Conservation (phyloP, 1,140 invertebrate species). For the Hydropsyche tenuis region DNA sequence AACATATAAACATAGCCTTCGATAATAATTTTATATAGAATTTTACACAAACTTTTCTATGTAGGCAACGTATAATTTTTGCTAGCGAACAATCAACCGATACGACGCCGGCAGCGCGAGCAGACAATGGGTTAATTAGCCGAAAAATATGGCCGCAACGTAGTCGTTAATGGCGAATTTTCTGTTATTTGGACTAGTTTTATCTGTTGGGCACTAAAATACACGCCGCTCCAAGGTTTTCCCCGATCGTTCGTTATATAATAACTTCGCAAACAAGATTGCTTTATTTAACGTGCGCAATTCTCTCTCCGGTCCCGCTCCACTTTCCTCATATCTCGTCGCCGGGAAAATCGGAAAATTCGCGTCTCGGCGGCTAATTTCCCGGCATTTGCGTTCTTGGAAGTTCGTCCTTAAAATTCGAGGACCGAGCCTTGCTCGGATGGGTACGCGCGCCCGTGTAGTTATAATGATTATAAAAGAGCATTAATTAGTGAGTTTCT, state of each 20-base stretch:
- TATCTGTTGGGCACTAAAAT: neutral
- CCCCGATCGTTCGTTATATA: too few relatives aligned
- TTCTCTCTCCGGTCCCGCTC: too few relatives aligned
- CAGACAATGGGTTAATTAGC: constrained; percentile 20
- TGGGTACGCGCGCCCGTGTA: neutral
- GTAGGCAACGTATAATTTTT: too few relatives aligned
- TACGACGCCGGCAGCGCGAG: neutral
- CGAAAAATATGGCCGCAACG: neutral
- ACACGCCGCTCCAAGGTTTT: too few relatives aligned
- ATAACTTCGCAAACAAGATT: too few relatives aligned
- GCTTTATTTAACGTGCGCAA: too few relatives aligned
- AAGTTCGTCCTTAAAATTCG: constrained; percentile 19
- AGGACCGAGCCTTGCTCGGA: neutral
- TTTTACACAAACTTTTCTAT: too few relatives aligned
- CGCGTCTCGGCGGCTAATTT: neutral
- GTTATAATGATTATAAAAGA: constrained; percentile 27
- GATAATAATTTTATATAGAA: neutral
- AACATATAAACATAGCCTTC: neutral
- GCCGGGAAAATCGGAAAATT: constrained; percentile 7
- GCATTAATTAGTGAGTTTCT: constrained; percentile 28
- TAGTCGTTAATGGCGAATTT: constrained; percentile 3
- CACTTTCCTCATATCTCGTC: too few relatives aligned
- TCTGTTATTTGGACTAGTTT: constrained; percentile 5
- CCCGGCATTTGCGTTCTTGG: neutral
- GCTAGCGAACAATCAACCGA: too few relatives aligned